A percentile compares a stretch with the other conserved stretches of the same genome.
Evolutionary conservation across 2,888 invertebrate genomes (phyloP).

Genomic region (Leucophora obtusa): DNA sequence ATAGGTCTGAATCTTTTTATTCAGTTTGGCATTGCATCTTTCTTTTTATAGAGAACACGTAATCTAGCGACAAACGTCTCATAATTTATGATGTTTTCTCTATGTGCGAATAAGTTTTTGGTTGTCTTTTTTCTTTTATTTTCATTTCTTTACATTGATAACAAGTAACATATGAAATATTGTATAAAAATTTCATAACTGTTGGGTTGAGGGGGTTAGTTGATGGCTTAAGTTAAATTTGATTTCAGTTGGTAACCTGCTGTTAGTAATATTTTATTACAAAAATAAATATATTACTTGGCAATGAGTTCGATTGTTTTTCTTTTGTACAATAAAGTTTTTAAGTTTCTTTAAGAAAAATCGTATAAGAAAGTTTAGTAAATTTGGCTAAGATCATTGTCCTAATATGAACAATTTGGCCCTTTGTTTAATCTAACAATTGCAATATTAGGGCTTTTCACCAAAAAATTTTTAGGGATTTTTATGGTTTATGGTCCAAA

Average conservation of each 20-base stretch:
- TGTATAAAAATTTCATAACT: constrained; percentile 38
- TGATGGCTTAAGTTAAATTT: constrained; percentile 54
- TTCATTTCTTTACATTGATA: neutral
- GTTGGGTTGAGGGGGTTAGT: constrained; percentile 25
- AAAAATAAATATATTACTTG: constrained; percentile 43
- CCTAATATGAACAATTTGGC: neutral
- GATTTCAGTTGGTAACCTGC: constrained; percentile 55
- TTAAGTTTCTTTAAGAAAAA: neutral
- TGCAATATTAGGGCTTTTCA: too few relatives aligned
- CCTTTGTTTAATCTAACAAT: too few relatives aligned
- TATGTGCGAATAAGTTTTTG: constrained; percentile 23
- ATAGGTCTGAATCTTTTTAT: constrained; percentile 23
- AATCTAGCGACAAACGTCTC: constrained; percentile 57
- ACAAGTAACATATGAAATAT: constrained; percentile 49
- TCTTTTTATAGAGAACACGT: constrained; percentile 37
- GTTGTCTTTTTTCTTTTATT: constrained; percentile 10
- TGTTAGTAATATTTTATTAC: constrained; percentile 51
- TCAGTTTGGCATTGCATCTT: constrained; percentile 37
- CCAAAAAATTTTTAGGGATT: too few relatives aligned
- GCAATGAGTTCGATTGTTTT: constrained; percentile 27
- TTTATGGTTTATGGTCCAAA: too few relatives aligned
- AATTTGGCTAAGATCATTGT: neutral
- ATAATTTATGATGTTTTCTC: constrained; percentile 59
- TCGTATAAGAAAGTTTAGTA: neutral
- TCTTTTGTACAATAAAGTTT: neutral